A percentile compares a stretch with the other conserved stretches of the same genome.
Evolutionary conservation across 2,113 vertebrate genomes (phyloP).

Genomic region (Polypterus bichir): DNA sequence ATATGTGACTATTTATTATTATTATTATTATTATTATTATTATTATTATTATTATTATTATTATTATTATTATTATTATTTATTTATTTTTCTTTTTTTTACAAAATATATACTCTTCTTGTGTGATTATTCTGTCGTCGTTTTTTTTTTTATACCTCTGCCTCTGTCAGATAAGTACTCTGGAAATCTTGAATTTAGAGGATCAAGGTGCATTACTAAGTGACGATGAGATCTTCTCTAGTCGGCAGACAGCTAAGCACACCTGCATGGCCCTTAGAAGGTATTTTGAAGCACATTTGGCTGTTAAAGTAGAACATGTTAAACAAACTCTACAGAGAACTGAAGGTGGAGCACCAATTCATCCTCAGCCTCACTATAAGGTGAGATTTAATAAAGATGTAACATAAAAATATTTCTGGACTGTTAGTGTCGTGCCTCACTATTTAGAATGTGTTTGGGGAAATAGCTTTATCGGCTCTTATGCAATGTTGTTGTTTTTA

Average conservation of each 20-base stretch:
- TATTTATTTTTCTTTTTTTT: no score
- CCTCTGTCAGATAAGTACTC: constrained; percentile 78
- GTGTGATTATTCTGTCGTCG: no score
- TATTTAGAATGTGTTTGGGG: no score
- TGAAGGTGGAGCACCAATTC: constrained; percentile 84
- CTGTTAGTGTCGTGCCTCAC: no score
- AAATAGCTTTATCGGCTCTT: background rate
- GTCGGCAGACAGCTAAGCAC: constrained; percentile 93
- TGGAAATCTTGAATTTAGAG: constrained; percentile 93
- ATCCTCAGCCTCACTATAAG: constrained; percentile 92
- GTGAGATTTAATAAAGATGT: constrained; percentile 35
- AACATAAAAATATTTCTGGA: no score
- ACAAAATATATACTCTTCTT: no score
- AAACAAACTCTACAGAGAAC: constrained; percentile 94
- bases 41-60: no score
- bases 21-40: no score
- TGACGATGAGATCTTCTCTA: constrained; percentile 96
- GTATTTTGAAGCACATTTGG: constrained; percentile 94
- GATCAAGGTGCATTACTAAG: constrained; percentile 89
- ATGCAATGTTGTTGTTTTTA: no score
- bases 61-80: no score
- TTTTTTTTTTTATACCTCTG: constrained; percentile 7
- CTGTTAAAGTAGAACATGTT: constrained; percentile 94
- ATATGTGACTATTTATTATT: no score
- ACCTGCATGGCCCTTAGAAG: constrained; percentile 95